Percentiles rank a stretch among this genome's conserved stretches.
Evolutionary conservation across 2,797 vertebrate genomes (phyloP).

Genomic region (Heteromormyrus szaboi): DNA sequence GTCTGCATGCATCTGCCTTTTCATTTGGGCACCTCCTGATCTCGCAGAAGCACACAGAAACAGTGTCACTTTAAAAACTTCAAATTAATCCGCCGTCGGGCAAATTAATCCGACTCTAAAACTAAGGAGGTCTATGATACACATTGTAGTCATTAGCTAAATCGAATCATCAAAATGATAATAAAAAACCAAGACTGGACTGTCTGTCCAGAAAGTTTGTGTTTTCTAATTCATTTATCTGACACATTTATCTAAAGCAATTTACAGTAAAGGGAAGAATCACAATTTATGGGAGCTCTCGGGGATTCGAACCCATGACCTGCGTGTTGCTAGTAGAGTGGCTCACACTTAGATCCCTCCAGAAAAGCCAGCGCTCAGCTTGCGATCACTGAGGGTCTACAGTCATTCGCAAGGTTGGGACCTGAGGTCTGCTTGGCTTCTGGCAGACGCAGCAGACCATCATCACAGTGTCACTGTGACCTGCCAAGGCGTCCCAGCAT

Average conservation of each 20-base stretch:
- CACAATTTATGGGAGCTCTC: neutral
- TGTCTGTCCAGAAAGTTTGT: neutral
- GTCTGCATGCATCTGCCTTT: neutral
- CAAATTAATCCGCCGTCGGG: neutral
- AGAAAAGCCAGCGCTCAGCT: neutral
- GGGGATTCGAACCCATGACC: neutral
- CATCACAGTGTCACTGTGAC: neutral
- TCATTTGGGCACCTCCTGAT: neutral
- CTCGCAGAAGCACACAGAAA: neutral
- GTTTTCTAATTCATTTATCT: neutral
- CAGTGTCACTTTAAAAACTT: neutral
- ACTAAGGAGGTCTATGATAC: neutral
- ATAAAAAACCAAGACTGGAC: neutral
- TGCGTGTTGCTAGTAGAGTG: neutral
- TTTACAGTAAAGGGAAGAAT: neutral
- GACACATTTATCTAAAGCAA: neutral
- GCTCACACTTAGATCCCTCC: neutral
- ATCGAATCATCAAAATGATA: neutral
- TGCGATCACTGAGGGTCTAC: neutral
- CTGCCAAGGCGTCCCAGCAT: neutral
- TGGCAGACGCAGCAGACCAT: neutral
- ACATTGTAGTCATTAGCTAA: neutral
- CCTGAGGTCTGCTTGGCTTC: neutral
- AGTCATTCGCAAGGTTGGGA: neutral
- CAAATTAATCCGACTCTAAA: neutral